phyloP scores from a whole-genome alignment of 64 coral and sea anemone species.

The Pocillopora damicornis region DNA sequence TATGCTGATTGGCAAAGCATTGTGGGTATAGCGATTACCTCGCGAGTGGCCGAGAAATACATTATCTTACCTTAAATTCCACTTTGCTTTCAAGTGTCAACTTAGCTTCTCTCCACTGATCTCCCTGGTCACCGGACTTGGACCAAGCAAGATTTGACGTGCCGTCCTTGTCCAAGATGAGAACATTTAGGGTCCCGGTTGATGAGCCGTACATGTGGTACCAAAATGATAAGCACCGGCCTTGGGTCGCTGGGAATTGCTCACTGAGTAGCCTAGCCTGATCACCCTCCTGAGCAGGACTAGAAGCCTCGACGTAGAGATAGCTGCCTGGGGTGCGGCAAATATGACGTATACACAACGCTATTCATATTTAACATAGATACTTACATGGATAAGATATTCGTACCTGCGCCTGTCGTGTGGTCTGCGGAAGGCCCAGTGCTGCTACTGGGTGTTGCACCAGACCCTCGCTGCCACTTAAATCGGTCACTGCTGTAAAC shows the following conservation, averaged over 20 bases:
- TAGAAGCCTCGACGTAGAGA: conserved; percentile 67
- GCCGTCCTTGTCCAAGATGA: background rate
- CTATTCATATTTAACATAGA: too few relatives aligned
- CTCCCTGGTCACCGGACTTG: conserved; percentile 53
- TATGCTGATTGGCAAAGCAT: conserved; percentile 28
- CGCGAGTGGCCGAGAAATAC: background rate
- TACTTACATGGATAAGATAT: too few relatives aligned
- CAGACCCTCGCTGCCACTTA: conserved; percentile 45
- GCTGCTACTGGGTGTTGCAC: conserved; percentile 32
- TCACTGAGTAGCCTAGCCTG: conserved; percentile 61
- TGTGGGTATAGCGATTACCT: conserved; percentile 4
- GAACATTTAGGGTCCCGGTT: conserved; percentile 52
- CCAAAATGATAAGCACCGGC: conserved; percentile 68
- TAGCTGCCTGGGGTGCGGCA: conserved; percentile 43
- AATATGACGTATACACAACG: background rate
- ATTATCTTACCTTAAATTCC: conserved; percentile 35
- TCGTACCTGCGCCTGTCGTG: conserved; percentile 61
- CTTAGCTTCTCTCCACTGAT: conserved; percentile 42
- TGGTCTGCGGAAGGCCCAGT: conserved; percentile 71
- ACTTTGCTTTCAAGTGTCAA: conserved; percentile 23
- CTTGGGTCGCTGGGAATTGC: conserved; percentile 29
- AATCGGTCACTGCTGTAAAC: background rate
- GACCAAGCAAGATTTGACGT: conserved; percentile 28
- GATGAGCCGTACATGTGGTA: conserved; percentile 75
- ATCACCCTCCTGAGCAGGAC: conserved; percentile 56